phyloP scores from a whole-genome alignment of 1,140 invertebrate genomes.

The Vanessa atalanta region DNA sequence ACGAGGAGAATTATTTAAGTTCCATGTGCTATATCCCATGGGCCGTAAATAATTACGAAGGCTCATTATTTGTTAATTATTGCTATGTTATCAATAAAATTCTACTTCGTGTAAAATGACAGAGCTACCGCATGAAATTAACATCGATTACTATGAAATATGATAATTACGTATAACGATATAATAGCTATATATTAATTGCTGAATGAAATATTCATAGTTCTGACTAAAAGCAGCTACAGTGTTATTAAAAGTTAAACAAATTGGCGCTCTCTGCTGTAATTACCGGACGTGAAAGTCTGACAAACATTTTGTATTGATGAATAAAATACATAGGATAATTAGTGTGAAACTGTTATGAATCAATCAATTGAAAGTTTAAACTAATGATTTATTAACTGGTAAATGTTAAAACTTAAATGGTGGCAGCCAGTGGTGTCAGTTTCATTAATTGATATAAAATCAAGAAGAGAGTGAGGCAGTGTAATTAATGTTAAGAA shows the following conservation, averaged over 20 bases:
- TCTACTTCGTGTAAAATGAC: neutral
- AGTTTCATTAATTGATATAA: too few species aligned
- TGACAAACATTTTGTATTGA: constrained; percentile 3
- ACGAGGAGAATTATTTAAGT: too few species aligned
- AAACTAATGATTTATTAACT: too few species aligned
- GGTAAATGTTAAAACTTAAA: too few species aligned
- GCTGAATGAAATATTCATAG: constrained; percentile 23
- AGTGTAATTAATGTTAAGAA: too few species aligned
- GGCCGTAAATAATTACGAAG: neutral
- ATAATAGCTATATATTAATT: constrained; percentile 20
- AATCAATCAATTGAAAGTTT: too few species aligned
- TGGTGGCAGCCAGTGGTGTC: too few species aligned
- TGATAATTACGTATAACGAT: constrained; percentile 22
- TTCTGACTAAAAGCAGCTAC: constrained; percentile 8
- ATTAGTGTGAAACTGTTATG: neutral
- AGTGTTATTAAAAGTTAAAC: constrained; percentile 13
- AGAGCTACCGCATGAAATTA: constrained; percentile 8
- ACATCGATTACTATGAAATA: constrained; percentile 21
- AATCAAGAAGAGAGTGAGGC: too few species aligned
- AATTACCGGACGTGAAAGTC: neutral
- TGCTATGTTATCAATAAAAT: neutral
- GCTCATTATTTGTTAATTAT: neutral
- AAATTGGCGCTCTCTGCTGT: constrained; percentile 2
- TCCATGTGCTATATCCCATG: too few species aligned
- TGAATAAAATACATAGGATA: neutral